These are phyloP conservation scores for Chiloscyllium plagiosum DNA, from an alignment of 2,113 vertebrate genomes.

Conservation along the genomic window DNA sequence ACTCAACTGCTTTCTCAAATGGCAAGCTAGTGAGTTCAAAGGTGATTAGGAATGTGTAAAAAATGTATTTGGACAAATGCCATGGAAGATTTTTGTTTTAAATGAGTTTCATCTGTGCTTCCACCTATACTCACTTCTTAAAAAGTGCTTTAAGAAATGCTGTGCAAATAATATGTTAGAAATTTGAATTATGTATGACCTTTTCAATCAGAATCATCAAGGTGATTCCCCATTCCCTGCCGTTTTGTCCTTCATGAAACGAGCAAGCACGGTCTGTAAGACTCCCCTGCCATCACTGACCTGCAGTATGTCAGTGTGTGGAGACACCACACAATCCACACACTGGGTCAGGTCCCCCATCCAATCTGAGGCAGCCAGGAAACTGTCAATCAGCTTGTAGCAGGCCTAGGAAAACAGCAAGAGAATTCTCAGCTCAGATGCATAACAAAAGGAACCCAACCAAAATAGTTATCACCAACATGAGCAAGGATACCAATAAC, in stretches of 20 bases:
- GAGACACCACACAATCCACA: slow-evolving; percentile 66
- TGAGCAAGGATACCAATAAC: not conserved
- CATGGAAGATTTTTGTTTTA: too few species aligned
- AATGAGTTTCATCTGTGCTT: not conserved
- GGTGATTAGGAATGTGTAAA: too few species aligned
- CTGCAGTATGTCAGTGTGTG: slow-evolving; percentile 58
- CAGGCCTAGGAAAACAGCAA: slow-evolving; percentile 57
- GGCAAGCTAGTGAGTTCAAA: too few species aligned
- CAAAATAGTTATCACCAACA: not conserved
- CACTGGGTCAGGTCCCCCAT: slow-evolving; percentile 75
- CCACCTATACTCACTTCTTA: not conserved
- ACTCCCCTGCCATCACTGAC: slow-evolving; percentile 39
- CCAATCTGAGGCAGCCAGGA: slow-evolving; percentile 61
- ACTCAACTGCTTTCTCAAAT: too few species aligned
- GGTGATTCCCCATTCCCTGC: not conserved
- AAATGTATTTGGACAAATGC: too few species aligned
- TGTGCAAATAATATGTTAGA: not conserved
- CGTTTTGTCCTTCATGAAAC: not conserved
- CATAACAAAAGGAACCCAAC: not conserved
- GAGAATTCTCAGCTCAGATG: not conserved
- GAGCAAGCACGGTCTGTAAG: not conserved
- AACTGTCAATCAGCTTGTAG: slow-evolving; percentile 72
- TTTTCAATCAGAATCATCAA: not conserved
- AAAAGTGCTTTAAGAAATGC: not conserved
- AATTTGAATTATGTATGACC: not conserved